These are phyloP conservation scores for Ifrita kowaldi DNA, from an alignment of 2,113 vertebrate genomes.

Conservation along the genomic window DNA sequence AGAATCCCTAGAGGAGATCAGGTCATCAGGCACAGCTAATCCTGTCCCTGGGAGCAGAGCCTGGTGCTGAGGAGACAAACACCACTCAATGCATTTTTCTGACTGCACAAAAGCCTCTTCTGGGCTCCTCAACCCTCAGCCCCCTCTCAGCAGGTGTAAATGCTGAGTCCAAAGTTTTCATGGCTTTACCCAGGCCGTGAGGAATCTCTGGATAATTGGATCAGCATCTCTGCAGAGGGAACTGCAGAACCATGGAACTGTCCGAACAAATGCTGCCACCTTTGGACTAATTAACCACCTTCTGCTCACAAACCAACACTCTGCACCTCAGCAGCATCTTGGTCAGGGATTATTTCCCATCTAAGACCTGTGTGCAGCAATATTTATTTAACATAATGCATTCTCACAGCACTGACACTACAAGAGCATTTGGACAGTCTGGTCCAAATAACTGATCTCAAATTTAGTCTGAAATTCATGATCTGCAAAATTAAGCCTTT, in stretches of 20 bases:
- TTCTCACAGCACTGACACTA: too few relatives aligned
- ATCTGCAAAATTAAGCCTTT: background rate
- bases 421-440: background rate
- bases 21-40: slow-evolving; percentile 2
- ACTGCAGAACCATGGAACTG: accelerated
- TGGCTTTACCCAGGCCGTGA: accelerated
- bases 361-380: accelerated
- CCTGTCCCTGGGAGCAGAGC: background rate
- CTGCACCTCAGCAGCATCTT: background rate
- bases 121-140: background rate
- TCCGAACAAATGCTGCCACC: background rate
- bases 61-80: background rate
- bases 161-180: background rate
- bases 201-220: background rate
- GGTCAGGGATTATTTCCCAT: background rate
- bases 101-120: background rate
- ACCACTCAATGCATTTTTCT: background rate
- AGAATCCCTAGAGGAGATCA: slow-evolving; percentile 31
- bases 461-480: background rate
- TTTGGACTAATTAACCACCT: background rate
- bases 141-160: background rate
- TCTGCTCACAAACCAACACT: background rate
- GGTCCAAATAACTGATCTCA: background rate
- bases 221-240: background rate
- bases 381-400: accelerated